phyloP scores from a whole-genome alignment of 2,888 invertebrate genomes.

The Papilio gigon region DNA sequence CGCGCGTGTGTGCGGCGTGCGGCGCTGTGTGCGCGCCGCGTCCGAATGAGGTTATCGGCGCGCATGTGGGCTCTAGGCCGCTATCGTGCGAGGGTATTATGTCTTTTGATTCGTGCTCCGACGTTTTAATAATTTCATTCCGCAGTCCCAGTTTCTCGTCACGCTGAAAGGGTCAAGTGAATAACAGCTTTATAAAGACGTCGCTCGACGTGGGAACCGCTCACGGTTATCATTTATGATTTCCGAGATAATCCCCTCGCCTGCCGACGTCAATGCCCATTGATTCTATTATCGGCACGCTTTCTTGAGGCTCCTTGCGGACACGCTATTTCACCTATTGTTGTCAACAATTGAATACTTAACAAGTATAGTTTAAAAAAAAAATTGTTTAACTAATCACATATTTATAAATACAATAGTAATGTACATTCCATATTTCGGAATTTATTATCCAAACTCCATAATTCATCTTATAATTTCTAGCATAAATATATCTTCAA shows the following conservation, averaged over 20 bases:
- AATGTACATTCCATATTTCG: background rate
- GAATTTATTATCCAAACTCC: too few relatives aligned
- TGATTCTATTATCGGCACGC: conserved; percentile 42
- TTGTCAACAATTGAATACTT: conserved; percentile 11
- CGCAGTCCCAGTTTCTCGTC: conserved; percentile 58
- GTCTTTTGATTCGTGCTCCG: conserved; percentile 58
- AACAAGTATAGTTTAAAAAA: conserved; percentile 6
- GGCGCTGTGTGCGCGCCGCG: conserved; percentile 48
- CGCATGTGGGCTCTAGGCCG: conserved; percentile 46
- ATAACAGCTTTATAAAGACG: conserved; percentile 72
- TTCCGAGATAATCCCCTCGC: conserved; percentile 53
- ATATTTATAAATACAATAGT: background rate
- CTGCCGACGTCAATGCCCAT: conserved; percentile 41
- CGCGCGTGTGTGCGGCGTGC: conserved; percentile 44
- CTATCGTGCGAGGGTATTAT: conserved; percentile 47
- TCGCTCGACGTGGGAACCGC: conserved; percentile 73
- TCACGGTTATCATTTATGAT: conserved; percentile 63
- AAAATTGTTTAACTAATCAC: background rate
- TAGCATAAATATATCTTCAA: background rate
- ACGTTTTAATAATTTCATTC: conserved; percentile 67
- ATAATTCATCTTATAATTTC: too few relatives aligned
- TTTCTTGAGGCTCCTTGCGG: conserved; percentile 25
- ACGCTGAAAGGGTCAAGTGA: conserved; percentile 78
- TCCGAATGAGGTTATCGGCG: conserved; percentile 40
- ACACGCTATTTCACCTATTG: conserved; percentile 21